Conservation (phyloP, 1,140 invertebrate genomes). For the Uloborus diversus region DNA sequence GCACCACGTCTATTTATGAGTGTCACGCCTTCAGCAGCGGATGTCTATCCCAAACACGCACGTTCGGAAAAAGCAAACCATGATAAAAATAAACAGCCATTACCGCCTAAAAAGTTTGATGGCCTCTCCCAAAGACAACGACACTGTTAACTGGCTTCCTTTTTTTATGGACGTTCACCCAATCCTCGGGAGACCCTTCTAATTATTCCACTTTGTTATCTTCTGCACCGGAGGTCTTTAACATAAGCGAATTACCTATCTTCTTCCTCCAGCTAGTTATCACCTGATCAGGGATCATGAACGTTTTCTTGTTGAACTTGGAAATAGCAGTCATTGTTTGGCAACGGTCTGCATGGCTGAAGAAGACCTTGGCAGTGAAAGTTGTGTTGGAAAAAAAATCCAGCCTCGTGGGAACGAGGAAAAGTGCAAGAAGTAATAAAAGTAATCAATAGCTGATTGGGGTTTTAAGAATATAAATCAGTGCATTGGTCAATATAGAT, state of each 20-base stretch:
- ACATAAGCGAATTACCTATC: too few relatives aligned
- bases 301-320: neutral
- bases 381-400: too few relatives aligned
- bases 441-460: too few relatives aligned
- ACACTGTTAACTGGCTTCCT: neutral
- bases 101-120: slow-evolving; percentile 19
- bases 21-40: slow-evolving; percentile 18
- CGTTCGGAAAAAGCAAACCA: neutral
- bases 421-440: too few relatives aligned
- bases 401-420: too few relatives aligned
- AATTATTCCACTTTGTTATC: neutral
- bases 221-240: too few relatives aligned
- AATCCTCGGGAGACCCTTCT: neutral
- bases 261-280: neutral
- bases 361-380: too few relatives aligned
- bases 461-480: too few relatives aligned
- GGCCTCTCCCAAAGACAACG: slow-evolving; percentile 22
- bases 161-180: slow-evolving; percentile 8
- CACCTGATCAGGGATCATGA: neutral
- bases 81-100: slow-evolving; percentile 13
- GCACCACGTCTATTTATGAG: slow-evolving; percentile 13
- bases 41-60: neutral
- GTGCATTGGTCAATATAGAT: too few relatives aligned
- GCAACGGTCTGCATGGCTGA: neutral
- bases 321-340: neutral